phyloP scores from a whole-genome alignment of 1,140 invertebrate species.

The Ephestia elutella region DNA sequence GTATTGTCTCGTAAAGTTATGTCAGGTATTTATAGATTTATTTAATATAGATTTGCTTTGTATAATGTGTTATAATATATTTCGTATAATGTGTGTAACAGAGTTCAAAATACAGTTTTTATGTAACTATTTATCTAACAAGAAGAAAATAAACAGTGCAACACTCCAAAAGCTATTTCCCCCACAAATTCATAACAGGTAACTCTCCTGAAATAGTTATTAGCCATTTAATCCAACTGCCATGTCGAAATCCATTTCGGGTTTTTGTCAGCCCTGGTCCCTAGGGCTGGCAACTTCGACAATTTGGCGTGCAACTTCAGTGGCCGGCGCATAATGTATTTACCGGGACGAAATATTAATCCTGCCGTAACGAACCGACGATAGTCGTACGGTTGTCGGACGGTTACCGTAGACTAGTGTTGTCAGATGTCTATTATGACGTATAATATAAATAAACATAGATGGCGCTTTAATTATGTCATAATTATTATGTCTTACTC shows the following conservation, averaged over 20 bases:
- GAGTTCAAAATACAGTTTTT: no score
- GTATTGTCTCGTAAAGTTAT: no score
- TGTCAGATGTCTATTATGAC: background rate
- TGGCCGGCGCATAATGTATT: constrained; percentile 67
- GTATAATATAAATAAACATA: no score
- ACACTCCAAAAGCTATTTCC: background rate
- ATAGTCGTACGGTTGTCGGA: constrained; percentile 34
- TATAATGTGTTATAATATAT: no score
- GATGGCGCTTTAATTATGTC: no score
- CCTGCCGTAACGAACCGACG: constrained; percentile 54
- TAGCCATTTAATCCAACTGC: constrained; percentile 4
- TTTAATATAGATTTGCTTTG: no score
- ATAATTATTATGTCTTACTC: no score
- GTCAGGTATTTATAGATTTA: no score
- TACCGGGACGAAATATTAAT: constrained; percentile 71
- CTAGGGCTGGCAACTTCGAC: constrained; percentile 57
- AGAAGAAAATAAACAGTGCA: no score
- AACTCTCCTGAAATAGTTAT: constrained; percentile 2
- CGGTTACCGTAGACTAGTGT: constrained; percentile 36
- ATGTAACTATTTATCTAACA: no score
- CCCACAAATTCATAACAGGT: background rate
- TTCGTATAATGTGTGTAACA: no score
- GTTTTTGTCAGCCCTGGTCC: constrained; percentile 38
- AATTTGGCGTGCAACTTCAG: constrained; percentile 59
- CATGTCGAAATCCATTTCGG: constrained; percentile 5